These are phyloP conservation scores for Lepidochrysops patricia DNA, from an alignment of 2,888 invertebrate genomes.

Conservation along the genomic window DNA sequence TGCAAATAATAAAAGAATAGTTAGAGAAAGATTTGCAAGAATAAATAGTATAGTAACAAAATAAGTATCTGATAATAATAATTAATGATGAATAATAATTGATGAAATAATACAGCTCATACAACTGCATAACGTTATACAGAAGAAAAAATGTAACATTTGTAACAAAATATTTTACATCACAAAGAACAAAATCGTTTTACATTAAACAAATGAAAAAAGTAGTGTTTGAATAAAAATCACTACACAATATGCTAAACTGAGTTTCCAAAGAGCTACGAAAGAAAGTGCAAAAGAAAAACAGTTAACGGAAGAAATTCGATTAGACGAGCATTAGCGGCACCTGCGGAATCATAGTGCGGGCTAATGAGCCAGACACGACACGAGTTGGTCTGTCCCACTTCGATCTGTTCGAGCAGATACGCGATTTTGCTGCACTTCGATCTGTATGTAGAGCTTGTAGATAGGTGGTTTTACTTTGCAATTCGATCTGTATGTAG, in stretches of 20 bases:
- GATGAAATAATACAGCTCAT: too few relatives aligned
- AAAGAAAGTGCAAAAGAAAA: not conserved
- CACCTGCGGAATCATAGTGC: conserved; percentile 50
- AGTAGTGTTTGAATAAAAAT: conserved; percentile 27
- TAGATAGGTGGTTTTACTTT: not conserved
- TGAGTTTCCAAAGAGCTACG: not conserved
- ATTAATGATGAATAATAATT: too few relatives aligned
- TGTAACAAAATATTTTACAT: not conserved
- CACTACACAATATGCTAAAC: not conserved
- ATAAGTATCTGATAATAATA: too few relatives aligned
- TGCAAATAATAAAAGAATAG: not conserved
- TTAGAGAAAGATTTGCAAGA: too few relatives aligned
- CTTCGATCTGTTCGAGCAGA: conserved; percentile 29
- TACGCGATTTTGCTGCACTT: conserved; percentile 17
- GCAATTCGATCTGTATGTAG: not conserved
- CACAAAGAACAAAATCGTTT: not conserved
- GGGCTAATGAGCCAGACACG: conserved; percentile 50
- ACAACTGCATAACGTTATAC: too few relatives aligned
- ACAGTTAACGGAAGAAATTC: conserved; percentile 9
- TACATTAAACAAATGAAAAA: conserved; percentile 29
- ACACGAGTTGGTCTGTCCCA: conserved; percentile 41
- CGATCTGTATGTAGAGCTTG: not conserved
- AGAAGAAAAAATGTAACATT: too few relatives aligned
- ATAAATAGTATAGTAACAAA: too few relatives aligned
- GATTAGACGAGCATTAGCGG: conserved; percentile 34